Evolutionary conservation across 1,140 invertebrate species (phyloP), one percentile per base, ranked within the genome.

Genomic region (Apolygus lucorum): DNA sequence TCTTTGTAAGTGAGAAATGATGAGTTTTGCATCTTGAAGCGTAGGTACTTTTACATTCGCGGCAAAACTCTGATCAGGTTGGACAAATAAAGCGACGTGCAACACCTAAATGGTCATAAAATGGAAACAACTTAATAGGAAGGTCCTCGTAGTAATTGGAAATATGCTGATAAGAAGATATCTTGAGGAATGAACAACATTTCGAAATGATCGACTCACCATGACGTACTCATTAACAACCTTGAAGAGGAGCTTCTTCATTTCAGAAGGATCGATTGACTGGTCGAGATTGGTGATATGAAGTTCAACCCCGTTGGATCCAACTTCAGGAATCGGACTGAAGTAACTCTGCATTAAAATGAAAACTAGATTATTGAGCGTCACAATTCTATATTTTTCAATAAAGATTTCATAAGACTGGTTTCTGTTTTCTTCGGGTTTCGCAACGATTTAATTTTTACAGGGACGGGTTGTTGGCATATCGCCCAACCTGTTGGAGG

Each of bases 1-100:
- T 26, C 90, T 83, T 75, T 94, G 91, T 29, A 94, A 82, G 75
- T 90, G 88, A 1, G 90, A 91, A 68, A 94, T 92, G 11, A 90
- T 88, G 76, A 87, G 89, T 74, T 92, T 88, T 14, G 91, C 91
- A 73, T 91, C 89, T 49, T 86, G 83, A 63, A 77, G 76, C 68
- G 79, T 83, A 8, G 84, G 82, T 2, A 92, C 86, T 78, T 85
- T 86, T 0, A 91, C 82, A 63, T 82, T 81, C 8, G 87, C 89
- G 14, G 86, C 82, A 63, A 84, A 83, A 64, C 84, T 87, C 22
- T 87, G 87, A 77, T 91, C 89, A 2, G 84, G 82, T 76, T 89
- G 88, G 24, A 83, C 78, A 71, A 84, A 84, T 29, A n/a, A n/a
- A n/a, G n/a, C n/a, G n/a, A n/a, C n/a, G n/a, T n/a, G n/a, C n/a